Percentiles rank a stretch among this genome's conserved stretches.
phyloP scores from a whole-genome alignment of 2,797 vertebrate species.

The Sebastes oblongus region DNA sequence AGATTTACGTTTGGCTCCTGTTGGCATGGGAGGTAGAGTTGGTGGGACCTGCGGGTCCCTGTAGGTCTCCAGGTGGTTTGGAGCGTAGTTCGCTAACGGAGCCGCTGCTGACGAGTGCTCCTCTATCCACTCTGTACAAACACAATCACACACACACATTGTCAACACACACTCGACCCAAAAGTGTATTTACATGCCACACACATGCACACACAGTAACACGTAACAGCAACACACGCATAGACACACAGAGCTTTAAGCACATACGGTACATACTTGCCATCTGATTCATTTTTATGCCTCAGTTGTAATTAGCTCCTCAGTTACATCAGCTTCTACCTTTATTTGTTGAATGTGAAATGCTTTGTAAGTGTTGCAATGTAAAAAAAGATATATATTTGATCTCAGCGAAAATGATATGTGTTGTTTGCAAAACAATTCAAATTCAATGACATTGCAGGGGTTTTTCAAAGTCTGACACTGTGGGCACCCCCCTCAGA shows the following conservation, averaged over 20 bases:
- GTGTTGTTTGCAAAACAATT: background rate
- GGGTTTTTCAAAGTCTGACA: background rate
- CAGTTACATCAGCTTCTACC: background rate
- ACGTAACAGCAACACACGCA: conserved; percentile 25
- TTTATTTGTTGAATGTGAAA: background rate
- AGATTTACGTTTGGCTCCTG: conserved; percentile 79
- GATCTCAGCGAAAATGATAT: background rate
- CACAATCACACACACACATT: conserved; percentile 18
- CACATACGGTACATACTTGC: conserved; percentile 16
- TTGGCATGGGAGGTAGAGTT: conserved; percentile 74
- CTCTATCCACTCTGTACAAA: conserved; percentile 93
- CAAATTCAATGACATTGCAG: background rate
- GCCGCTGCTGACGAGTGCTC: conserved; percentile 91
- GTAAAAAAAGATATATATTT: background rate
- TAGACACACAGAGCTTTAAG: conserved; percentile 46
- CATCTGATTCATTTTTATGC: conserved; percentile 1
- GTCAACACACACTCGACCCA: conserved; percentile 1
- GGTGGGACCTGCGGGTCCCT: conserved; percentile 86
- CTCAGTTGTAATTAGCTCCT: background rate
- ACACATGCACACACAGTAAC: conserved; percentile 36
- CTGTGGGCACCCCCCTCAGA: background rate
- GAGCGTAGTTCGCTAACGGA: conserved; percentile 88
- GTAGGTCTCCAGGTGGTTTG: conserved; percentile 92
- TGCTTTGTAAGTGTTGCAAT: background rate
- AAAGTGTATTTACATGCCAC: conserved; percentile 35